Evolutionary conservation across 2,113 vertebrate species (phyloP).

Genomic region (Dicerorhinus sumatrensis): DNA sequence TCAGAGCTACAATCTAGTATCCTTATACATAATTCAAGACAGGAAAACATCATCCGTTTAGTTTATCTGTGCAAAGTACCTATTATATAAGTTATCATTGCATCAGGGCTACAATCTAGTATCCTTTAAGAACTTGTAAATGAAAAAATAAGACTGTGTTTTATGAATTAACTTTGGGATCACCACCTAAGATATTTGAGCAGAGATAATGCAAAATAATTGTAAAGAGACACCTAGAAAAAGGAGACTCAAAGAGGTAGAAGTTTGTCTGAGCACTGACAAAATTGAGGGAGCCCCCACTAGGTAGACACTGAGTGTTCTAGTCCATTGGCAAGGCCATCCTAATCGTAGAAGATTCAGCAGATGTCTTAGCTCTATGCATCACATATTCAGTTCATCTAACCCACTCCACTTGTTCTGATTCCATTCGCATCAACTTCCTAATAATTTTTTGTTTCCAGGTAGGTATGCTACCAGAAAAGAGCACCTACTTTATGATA

Average conservation of each 20-base stretch:
- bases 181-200: neutral
- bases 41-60: neutral
- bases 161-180: neutral
- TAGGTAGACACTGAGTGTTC: neutral
- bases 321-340: neutral
- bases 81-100: neutral
- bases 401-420: neutral
- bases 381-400: constrained; percentile 3
- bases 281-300: neutral
- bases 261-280: neutral
- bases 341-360: neutral
- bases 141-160: constrained; percentile 6
- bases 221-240: neutral
- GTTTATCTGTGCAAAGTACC: neutral
- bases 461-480: neutral
- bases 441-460: constrained; percentile 31
- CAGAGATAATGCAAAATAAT: neutral
- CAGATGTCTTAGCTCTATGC: neutral
- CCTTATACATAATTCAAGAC: neutral
- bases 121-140: constrained; percentile 8
- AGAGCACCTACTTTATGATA: neutral
- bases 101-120: neutral
- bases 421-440: constrained; percentile 28
- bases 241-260: neutral
- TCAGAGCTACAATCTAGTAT: neutral